A percentile compares a stretch with the other conserved stretches of the same genome.
Evolutionary conservation across 1,140 invertebrate genomes (phyloP).

Genomic region (Drosophila bipectinata): DNA sequence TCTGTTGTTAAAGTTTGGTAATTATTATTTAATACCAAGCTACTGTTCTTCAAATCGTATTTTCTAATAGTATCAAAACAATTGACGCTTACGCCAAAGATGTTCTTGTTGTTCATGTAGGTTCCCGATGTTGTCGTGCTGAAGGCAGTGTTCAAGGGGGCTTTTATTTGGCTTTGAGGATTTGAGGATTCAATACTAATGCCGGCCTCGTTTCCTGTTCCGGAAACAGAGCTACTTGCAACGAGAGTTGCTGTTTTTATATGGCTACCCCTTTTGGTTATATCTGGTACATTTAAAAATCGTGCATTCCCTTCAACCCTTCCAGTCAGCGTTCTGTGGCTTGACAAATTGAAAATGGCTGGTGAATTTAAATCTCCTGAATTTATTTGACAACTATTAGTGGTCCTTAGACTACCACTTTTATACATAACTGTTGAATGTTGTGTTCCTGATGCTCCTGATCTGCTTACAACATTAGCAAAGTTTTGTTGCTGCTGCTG

Average conservation of each 20-base stretch:
- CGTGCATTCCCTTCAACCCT: conserved; percentile 42
- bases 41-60: conserved; percentile 64
- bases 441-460: conserved; percentile 26
- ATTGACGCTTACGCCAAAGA: conserved; percentile 47
- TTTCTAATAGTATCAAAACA: conserved; percentile 59
- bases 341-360: conserved; percentile 51
- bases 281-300: conserved; percentile 39
- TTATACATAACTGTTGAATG: conserved; percentile 57
- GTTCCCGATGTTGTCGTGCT: conserved; percentile 28
- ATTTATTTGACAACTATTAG: conserved; percentile 45
- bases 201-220: conserved; percentile 9
- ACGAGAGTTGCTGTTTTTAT: conserved; percentile 7
- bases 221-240: conserved; percentile 2
- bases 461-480: conserved; percentile 51
- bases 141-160: conserved; percentile 21
- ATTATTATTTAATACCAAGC: conserved; percentile 54
- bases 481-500: conserved; percentile 58
- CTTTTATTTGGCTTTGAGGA: conserved; percentile 9
- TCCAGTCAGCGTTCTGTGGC: conserved; percentile 27
- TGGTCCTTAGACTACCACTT: conserved; percentile 4
- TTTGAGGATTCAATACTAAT: conserved; percentile 11
- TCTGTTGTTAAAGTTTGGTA: conserved; percentile 57
- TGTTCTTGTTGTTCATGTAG: conserved; percentile 53
- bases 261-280: conserved; percentile 24
- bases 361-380: conserved; percentile 38